Evolutionary conservation across 1,140 invertebrate genomes (phyloP).

Genomic region (Homalodisca vitripennis): DNA sequence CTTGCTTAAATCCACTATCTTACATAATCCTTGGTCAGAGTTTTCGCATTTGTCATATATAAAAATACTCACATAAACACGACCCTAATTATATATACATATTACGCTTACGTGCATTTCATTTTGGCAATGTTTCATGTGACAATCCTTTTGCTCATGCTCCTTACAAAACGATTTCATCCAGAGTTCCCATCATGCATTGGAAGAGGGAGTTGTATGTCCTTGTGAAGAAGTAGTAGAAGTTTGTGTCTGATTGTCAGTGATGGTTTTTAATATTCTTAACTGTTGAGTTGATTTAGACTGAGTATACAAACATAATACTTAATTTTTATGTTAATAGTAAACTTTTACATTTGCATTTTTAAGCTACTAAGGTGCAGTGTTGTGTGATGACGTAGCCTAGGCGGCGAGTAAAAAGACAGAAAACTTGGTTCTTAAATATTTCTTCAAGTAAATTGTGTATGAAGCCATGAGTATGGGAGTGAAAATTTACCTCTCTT

Average conservation of each 20-base stretch:
- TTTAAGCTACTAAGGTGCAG: neutral
- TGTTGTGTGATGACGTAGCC: constrained; percentile 7
- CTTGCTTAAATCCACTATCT: too few relatives aligned
- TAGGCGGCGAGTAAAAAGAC: constrained; percentile 1
- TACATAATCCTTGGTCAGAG: too few relatives aligned
- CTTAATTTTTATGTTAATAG: neutral
- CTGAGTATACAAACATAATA: neutral
- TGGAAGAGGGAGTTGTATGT: constrained; percentile 12
- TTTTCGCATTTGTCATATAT: too few relatives aligned
- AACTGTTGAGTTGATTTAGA: neutral
- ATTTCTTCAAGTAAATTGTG: neutral
- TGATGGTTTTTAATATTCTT: neutral
- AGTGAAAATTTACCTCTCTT: neutral
- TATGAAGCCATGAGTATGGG: neutral
- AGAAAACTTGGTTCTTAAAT: neutral
- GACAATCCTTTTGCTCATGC: constrained; percentile 6
- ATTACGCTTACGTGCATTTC: too few relatives aligned
- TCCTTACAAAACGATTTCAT: constrained; percentile 11
- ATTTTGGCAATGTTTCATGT: neutral
- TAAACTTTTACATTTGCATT: neutral
- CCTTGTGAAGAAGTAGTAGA: constrained; percentile 12
- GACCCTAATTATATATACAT: too few relatives aligned
- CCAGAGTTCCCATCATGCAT: constrained; percentile 7
- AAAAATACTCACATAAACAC: too few relatives aligned
- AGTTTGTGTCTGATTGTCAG: neutral